Evolutionary conservation across 2,888 invertebrate species (phyloP), one percentile per base, ranked within the genome.

Genomic region (Boloria selene): DNA sequence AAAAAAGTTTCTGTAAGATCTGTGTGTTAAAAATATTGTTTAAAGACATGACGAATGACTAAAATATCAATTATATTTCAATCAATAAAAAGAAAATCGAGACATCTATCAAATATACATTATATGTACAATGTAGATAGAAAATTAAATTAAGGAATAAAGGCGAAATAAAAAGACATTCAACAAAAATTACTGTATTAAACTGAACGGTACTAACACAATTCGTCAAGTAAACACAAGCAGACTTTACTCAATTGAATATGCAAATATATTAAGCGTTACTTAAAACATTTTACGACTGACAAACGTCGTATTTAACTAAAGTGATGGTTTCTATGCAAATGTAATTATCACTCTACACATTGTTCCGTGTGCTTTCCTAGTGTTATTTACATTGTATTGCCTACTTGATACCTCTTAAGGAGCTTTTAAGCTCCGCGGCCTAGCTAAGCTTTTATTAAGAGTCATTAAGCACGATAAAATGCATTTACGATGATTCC

Each of bases 331-430:
- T 65, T 51, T 45, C 68, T 70, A 60, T 63, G 67, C 49, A 65
- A 70, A 70, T 67, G 64, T 67, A 65, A 65, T 70, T 67, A 70
- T 63, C 52, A 50, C 67, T 61, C 60, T 26, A 47, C 62, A 62
- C 60, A 56, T 45, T 64, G 61, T 62, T 64, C 42, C 51, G 53
- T 54, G 42, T 49, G 22, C 60, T 65, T 60, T 60, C 16, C 49
- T 14, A 60, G 65, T 60, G 50, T 22, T 65, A 60, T 61, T 54
- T 53, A 65, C 60, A 61, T 42, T 54, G 22, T 38, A 47, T 54
- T 55, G 44, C 17, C 42, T 44, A 64, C 59, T 59, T 59, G 49
- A 50, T 59, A 31, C 31, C 38, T 31, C 14, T 31, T 38, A 59
- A 50, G 38, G 45, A 56, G 56, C 45, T 50, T 59, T 59, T 59